Percentiles rank a stretch among this genome's conserved stretches.
phyloP scores from a whole-genome alignment of 1,140 invertebrate genomes.

The Triops longicaudatus region DNA sequence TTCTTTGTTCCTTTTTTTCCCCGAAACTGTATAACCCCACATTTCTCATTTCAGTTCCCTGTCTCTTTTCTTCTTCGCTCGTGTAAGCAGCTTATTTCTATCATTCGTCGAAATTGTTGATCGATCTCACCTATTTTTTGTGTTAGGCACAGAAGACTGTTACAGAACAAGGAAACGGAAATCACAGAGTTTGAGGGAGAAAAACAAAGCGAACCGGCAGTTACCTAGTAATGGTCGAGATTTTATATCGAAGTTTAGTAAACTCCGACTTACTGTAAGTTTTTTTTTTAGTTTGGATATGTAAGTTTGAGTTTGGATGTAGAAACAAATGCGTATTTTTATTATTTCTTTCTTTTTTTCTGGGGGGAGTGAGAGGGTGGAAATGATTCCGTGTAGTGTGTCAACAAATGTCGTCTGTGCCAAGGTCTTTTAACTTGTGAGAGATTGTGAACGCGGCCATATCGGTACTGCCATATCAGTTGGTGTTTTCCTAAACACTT shows the following conservation, averaged over 20 bases:
- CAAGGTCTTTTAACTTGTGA: conserved; percentile 7
- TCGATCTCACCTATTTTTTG: conserved; percentile 11
- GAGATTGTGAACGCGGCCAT: conserved; percentile 14
- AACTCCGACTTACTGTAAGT: too few species aligned
- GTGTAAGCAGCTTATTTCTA: not conserved
- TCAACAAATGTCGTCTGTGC: not conserved
- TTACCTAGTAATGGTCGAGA: not conserved
- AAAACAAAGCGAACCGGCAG: not conserved
- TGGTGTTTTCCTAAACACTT: not conserved
- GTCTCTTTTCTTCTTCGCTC: not conserved
- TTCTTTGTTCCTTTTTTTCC: not conserved
- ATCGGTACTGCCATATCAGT: conserved; percentile 14
- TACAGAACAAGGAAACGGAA: not conserved
- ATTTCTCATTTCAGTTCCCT: not conserved
- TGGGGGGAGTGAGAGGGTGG: too few species aligned
- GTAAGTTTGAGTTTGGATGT: too few species aligned
- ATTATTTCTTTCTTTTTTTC: too few species aligned
- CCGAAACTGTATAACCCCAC: not conserved
- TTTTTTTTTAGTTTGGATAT: too few species aligned
- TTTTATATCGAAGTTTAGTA: too few species aligned
- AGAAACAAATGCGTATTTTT: too few species aligned
- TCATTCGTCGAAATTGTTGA: conserved; percentile 11
- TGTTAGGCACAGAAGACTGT: not conserved
- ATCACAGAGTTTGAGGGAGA: not conserved
- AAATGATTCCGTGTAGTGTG: not conserved